Percentiles rank a stretch among this genome's conserved stretches.
Evolutionary conservation across 1,140 invertebrate species (phyloP).

Genomic region (Charaxes varanes): DNA sequence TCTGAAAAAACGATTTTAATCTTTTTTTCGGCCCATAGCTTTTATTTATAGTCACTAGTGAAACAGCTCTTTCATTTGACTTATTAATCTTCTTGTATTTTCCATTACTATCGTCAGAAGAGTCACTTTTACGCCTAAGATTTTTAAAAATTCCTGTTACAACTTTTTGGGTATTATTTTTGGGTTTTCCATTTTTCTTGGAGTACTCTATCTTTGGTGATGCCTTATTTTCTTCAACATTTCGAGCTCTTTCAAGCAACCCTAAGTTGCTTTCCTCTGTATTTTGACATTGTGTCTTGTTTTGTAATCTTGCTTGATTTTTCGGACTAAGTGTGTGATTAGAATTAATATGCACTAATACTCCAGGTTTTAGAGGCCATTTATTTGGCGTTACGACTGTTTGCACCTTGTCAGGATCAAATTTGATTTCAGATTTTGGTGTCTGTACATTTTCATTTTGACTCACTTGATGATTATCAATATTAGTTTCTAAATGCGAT

Average conservation of each 20-base stretch:
- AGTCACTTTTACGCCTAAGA: slow-evolving; percentile 51
- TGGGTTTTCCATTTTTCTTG: slow-evolving; percentile 53
- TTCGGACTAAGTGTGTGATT: slow-evolving; percentile 71
- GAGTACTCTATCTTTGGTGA: slow-evolving; percentile 42
- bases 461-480: slow-evolving; percentile 30
- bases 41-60: slow-evolving; percentile 55
- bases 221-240: slow-evolving; percentile 25
- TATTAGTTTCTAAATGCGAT: slow-evolving; percentile 48
- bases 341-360: slow-evolving; percentile 88
- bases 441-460: slow-evolving; percentile 32
- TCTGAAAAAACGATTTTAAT: slow-evolving; percentile 64
- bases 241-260: slow-evolving; percentile 52
- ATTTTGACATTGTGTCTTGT: slow-evolving; percentile 22
- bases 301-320: slow-evolving; percentile 60
- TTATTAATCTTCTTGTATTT: slow-evolving; percentile 65
- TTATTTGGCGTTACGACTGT: slow-evolving; percentile 75
- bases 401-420: slow-evolving; percentile 36
- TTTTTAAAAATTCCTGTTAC: slow-evolving; percentile 57
- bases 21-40: slow-evolving; percentile 49
- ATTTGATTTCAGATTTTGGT: slow-evolving; percentile 34
- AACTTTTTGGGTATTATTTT: slow-evolving; percentile 43
- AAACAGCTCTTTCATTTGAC: slow-evolving; percentile 61
- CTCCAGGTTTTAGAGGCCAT: slow-evolving; percentile 91
- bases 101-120: slow-evolving; percentile 57
- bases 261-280: slow-evolving; percentile 53